phyloP scores from a whole-genome alignment of 2,797 vertebrate genomes.

The Erpetoichthys calabaricus region DNA sequence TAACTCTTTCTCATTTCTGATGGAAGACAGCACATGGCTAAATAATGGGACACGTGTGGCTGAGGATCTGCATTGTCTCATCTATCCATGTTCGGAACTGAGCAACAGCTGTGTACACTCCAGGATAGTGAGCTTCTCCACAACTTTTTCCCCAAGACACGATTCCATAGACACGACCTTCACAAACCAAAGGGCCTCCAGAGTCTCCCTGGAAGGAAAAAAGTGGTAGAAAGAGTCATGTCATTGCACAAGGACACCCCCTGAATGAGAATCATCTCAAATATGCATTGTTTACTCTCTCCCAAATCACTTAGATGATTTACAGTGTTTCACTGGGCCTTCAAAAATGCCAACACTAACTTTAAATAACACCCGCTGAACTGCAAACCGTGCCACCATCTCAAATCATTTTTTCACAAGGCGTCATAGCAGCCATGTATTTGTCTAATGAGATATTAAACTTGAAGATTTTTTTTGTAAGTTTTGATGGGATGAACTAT shows the following conservation, averaged over 20 bases:
- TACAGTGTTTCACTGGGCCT: no score
- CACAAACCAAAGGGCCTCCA: slow-evolving; percentile 58
- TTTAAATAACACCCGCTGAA: background rate
- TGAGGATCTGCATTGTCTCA: slow-evolving; percentile 29
- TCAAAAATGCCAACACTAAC: background rate
- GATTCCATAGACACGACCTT: slow-evolving; percentile 52
- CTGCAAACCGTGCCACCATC: no score
- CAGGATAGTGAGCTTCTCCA: slow-evolving; percentile 45
- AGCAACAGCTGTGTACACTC: slow-evolving; percentile 57
- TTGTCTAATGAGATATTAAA: no score
- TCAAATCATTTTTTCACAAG: no score
- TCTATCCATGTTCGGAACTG: slow-evolving; percentile 61
- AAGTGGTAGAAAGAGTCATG: background rate
- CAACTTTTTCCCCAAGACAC: slow-evolving; percentile 65
- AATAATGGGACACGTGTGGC: no score
- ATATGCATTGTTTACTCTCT: background rate
- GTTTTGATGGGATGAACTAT: no score
- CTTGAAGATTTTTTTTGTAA: no score
- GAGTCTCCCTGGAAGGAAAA: slow-evolving; percentile 52
- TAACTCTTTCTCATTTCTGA: no score
- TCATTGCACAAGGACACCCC: background rate
- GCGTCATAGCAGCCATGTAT: no score
- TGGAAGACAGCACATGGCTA: no score
- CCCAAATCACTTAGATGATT: background rate
- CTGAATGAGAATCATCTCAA: background rate